Percentiles rank a stretch among this genome's conserved stretches.
These are phyloP conservation scores for Epinephelus lanceolatus DNA, from an alignment of 2,113 vertebrate genomes.

Conservation along the genomic window DNA sequence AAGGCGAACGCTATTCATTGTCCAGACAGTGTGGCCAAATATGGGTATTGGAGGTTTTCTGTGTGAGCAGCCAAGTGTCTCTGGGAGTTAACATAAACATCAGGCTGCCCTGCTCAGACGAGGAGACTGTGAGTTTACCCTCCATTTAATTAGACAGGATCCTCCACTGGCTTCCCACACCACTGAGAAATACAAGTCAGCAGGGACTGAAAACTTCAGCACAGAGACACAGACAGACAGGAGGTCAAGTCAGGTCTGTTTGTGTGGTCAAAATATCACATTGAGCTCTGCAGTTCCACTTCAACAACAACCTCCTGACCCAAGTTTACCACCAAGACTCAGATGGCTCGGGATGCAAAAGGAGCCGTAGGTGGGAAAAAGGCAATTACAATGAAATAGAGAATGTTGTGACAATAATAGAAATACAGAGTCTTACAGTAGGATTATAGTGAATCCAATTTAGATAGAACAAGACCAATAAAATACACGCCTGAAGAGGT, in stretches of 20 bases:
- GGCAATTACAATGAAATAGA: constrained; percentile 3
- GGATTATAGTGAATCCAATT: constrained; percentile 12
- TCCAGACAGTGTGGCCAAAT: constrained; percentile 75
- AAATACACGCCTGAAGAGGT: not conserved
- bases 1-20: constrained; percentile 32
- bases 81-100: constrained; percentile 78
- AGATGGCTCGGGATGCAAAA: not conserved
- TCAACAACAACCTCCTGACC: not conserved
- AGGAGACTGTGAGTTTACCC: constrained; percentile 46
- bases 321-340: not conserved
- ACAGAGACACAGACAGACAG: not conserved
- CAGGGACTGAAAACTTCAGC: not conserved
- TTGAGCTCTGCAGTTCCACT: not conserved
- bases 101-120: constrained; percentile 51
- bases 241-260: constrained; percentile 30
- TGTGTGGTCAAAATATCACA: not conserved
- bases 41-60: constrained; percentile 70
- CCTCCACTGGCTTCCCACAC: constrained; percentile 50
- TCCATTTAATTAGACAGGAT: constrained; percentile 78
- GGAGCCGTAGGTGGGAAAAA: not conserved
- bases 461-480: constrained; percentile 10
- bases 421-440: not conserved
- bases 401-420: not conserved
- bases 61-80: constrained; percentile 72
- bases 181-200: constrained; percentile 56